These are phyloP conservation scores for Onychomys arenicola DNA, from an alignment of 2,797 vertebrate genomes.

Conservation along the genomic window DNA sequence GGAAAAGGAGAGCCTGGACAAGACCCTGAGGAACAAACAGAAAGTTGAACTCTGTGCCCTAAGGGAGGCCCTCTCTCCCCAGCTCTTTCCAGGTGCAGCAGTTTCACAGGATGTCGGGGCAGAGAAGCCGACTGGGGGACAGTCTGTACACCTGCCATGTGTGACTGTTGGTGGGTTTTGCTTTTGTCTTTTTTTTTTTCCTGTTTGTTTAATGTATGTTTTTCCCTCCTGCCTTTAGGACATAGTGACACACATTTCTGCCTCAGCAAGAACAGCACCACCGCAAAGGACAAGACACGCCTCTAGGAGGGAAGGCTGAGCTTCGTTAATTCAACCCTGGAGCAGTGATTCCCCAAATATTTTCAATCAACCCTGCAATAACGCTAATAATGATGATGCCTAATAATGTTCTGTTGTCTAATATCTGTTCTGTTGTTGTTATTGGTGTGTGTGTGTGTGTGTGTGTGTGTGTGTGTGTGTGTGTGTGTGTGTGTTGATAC, in stretches of 20 bases:
- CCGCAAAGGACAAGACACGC: not conserved
- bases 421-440: not conserved
- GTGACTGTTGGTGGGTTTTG: constrained; percentile 77
- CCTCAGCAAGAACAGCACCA: not conserved
- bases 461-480: not conserved
- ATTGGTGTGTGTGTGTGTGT: not conserved
- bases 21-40: not conserved
- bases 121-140: not conserved
- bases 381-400: not conserved
- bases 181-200: constrained; percentile 37
- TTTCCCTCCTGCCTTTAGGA: constrained; percentile 42
- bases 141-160: constrained; percentile 51
- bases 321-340: not conserved
- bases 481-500: not conserved
- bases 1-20: not conserved
- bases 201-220: constrained; percentile 58
- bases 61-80: not conserved
- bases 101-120: not conserved
- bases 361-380: not conserved
- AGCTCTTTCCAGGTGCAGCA: not conserved
- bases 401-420: not conserved
- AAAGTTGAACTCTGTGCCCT: not conserved
- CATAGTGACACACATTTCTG: constrained; percentile 59
- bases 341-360: not conserved
- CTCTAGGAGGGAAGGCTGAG: not conserved